A percentile compares a stretch with the other conserved stretches of the same genome.
Conservation (phyloP, 2,113 vertebrate species). For the Percopsis transmontana region DNA sequence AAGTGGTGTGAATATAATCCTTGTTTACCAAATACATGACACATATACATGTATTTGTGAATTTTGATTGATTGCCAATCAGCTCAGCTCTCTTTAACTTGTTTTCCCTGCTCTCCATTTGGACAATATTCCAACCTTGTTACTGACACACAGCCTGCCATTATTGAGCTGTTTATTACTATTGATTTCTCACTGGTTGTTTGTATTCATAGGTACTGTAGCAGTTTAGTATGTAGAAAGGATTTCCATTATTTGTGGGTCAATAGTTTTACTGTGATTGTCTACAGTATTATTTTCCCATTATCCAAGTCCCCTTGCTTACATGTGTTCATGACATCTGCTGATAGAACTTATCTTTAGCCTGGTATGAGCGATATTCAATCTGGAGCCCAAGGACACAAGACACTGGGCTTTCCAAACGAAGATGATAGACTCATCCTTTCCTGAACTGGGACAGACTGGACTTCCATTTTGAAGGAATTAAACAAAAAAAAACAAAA, state of each 20-base stretch:
- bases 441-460: constrained; percentile 21
- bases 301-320: constrained; percentile 26
- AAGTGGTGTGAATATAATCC: too few relatives aligned
- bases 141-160: background rate
- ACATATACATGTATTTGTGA: too few relatives aligned
- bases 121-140: constrained; percentile 7
- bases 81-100: too few relatives aligned
- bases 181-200: constrained; percentile 6
- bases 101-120: too few relatives aligned
- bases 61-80: too few relatives aligned
- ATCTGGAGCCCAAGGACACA: constrained; percentile 42
- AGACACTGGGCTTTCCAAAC: constrained; percentile 21
- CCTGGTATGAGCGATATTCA: constrained; percentile 38
- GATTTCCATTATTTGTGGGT: too few relatives aligned
- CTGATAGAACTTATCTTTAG: constrained; percentile 44
- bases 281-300: constrained; percentile 22
- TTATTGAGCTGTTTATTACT: constrained; percentile 2
- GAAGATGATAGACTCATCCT: constrained; percentile 39
- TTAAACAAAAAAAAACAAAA: too few relatives aligned
- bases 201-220: constrained; percentile 3
- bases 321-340: constrained; percentile 34
- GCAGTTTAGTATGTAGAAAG: too few relatives aligned
- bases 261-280: background rate
- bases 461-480: background rate
- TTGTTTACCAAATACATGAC: too few relatives aligned